phyloP scores from a whole-genome alignment of 2,888 invertebrate species.

The Stenichneumon culpator region DNA sequence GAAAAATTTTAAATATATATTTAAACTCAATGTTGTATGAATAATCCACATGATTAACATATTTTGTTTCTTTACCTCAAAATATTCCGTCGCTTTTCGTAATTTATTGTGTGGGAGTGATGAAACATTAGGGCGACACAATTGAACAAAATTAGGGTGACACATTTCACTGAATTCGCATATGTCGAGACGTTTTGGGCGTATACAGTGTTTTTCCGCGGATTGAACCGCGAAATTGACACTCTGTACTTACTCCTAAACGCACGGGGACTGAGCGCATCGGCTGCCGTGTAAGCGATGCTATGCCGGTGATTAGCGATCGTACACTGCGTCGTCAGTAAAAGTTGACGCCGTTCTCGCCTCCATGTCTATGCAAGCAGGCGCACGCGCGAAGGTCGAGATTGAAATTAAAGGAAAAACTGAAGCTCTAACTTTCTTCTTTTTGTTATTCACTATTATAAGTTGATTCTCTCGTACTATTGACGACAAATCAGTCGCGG shows the following conservation, averaged over 20 bases:
- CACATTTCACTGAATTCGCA: constrained; percentile 4
- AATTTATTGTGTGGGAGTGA: not conserved
- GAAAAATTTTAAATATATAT: not conserved
- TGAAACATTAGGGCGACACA: not conserved
- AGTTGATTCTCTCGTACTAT: not conserved
- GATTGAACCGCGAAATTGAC: not conserved
- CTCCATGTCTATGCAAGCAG: not conserved
- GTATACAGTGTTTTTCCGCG: not conserved
- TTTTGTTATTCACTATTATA: not conserved
- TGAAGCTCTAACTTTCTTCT: not conserved
- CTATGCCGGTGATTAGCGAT: constrained; percentile 18
- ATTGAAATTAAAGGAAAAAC: constrained; percentile 9
- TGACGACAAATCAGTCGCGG: constrained; percentile 66
- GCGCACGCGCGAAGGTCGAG: constrained; percentile 2
- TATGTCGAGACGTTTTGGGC: not conserved
- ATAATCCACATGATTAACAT: not conserved
- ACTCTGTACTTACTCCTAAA: not conserved
- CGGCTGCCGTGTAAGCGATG: not conserved
- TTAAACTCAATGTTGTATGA: not conserved
- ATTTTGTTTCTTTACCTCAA: not conserved
- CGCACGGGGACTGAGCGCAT: not conserved
- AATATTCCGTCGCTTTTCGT: not conserved
- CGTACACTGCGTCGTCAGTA: constrained; percentile 17
- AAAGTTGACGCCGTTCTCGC: constrained; percentile 16
- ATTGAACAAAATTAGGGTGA: not conserved